A percentile compares a stretch with the other conserved stretches of the same genome.
phyloP scores from a whole-genome alignment of 2,888 invertebrate genomes.

The Drosophila histrio region DNA sequence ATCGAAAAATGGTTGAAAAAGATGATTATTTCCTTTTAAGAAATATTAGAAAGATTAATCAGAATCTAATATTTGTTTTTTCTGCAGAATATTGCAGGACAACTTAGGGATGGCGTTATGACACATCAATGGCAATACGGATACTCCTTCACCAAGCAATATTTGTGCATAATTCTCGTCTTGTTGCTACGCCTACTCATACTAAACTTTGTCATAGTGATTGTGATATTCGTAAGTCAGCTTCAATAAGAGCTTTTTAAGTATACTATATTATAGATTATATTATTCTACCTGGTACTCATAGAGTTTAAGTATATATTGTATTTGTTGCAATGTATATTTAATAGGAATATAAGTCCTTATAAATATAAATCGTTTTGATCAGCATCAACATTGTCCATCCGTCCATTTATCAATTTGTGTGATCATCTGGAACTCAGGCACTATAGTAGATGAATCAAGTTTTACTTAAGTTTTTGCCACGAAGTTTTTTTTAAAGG shows the following conservation, averaged over 20 bases:
- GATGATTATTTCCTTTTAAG: too few species aligned
- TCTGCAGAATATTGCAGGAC: conserved; percentile 62
- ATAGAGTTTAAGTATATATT: too few species aligned
- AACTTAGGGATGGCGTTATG: conserved; percentile 64
- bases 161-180: conserved; percentile 56
- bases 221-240: conserved; percentile 52
- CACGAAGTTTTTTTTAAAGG: too few species aligned
- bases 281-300: neutral
- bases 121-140: conserved; percentile 78
- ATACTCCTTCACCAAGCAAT: conserved; percentile 54
- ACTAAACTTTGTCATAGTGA: conserved; percentile 48
- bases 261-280: neutral
- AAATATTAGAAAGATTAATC: neutral
- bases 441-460: too few species aligned
- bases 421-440: too few species aligned
- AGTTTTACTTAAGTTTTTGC: too few species aligned
- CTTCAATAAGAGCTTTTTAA: neutral
- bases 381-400: too few species aligned
- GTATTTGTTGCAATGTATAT: too few species aligned
- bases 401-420: too few species aligned
- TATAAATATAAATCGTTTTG: too few species aligned
- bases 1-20: neutral
- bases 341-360: too few species aligned
- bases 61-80: neutral
- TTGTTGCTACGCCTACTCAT: conserved; percentile 60